These are phyloP conservation scores for Nomada fucata DNA, from an alignment of 2,888 invertebrate species.

Conservation along the genomic window DNA sequence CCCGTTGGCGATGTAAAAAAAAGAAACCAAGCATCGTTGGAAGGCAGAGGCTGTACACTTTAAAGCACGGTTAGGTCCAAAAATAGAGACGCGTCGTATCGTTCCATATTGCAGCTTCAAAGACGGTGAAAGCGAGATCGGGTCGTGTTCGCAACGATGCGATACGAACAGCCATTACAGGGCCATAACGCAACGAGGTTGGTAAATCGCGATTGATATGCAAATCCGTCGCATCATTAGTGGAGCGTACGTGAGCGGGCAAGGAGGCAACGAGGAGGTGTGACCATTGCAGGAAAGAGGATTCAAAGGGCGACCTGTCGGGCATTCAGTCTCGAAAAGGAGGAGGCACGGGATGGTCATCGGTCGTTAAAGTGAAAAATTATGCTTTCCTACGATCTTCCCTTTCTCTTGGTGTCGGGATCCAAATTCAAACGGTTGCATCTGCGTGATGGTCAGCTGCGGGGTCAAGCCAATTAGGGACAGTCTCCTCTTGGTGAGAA, in stretches of 20 bases:
- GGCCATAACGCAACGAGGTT: conserved; percentile 55
- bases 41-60: neutral
- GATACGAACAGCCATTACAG: conserved; percentile 51
- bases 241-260: conserved; percentile 56
- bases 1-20: neutral
- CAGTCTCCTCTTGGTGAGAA: conserved; percentile 65
- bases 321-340: conserved; percentile 69
- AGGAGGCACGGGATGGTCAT: conserved; percentile 74
- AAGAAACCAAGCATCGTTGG: neutral
- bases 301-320: conserved; percentile 73
- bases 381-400: conserved; percentile 75
- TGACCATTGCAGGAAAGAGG: conserved; percentile 73
- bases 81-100: conserved; percentile 23
- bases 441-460: conserved; percentile 75
- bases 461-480: conserved; percentile 75
- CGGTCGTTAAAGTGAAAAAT: conserved; percentile 82
- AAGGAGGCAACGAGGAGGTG: conserved; percentile 75
- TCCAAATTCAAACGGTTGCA: conserved; percentile 77
- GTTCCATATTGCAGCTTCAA: conserved; percentile 32
- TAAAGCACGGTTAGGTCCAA: conserved; percentile 20
- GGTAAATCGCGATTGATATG: conserved; percentile 80
- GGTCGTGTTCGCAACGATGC: conserved; percentile 26
- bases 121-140: conserved; percentile 52
- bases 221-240: conserved; percentile 79
- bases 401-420: conserved; percentile 52